Base-by-base conservation (phyloP, 2,888 invertebrate genomes). In the Patella caerulea region DNA sequence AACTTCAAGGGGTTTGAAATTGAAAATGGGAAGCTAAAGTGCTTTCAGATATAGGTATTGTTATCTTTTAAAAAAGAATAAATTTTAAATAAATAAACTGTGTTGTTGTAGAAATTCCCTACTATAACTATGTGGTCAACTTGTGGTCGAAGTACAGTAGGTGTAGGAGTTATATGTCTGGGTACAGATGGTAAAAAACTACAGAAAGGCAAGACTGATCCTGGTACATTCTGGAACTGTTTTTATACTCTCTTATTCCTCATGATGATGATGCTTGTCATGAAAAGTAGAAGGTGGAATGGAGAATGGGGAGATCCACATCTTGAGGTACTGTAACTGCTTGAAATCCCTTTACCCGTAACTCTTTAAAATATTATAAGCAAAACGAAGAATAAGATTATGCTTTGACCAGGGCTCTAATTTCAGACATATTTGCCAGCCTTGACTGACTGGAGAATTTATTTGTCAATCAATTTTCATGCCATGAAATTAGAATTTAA, bases 201-300 rank as follows among this genome's bases (percentile, higher is more conserved):
- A 19, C 80, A 81, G 45, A 82, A 84, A 19, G 85, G 85, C 72
- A 86, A 88, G 89, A 87, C 86, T 52, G 88, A 89, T 74, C 88
- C 88, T 29, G 85, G 84, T 29, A 84, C 82, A 75, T 89, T 90
- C 79, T 90, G 89, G 89, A 88, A 88, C 79, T 88, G 87, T 78
- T 90, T 89, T 81, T 89, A 88, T 81, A 85, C 87, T 14, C 85
- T 82, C 15, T 78, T 89, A 45, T 81, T 88, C 24, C 78, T 86
- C 29, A 77, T 89, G 24, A 84, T 89, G 81, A 82, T 90, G 80
- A 76, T 88, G 73, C 84, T 88, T 56, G 83, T 88, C 24, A 77
- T 88, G 17, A 88, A 88, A 78, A 84, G 87, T 4, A 80, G 86
- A 29, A 79, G 85, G 79, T 79, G 81, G 78, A 81, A 84, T 55